phyloP scores from a whole-genome alignment of 1,140 invertebrate genomes.

The Drosophila subobscura region DNA sequence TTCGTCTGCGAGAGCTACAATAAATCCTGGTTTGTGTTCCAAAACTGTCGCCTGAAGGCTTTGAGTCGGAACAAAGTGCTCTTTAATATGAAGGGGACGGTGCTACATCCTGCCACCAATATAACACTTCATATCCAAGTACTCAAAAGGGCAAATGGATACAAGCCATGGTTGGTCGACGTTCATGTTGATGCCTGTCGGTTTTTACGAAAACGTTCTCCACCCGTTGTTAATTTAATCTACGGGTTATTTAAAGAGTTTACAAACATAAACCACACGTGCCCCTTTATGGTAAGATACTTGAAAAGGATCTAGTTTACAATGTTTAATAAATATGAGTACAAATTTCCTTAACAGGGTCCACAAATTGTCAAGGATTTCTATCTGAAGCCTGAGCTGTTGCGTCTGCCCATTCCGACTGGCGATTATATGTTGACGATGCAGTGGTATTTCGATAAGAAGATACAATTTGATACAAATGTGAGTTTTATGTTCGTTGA shows the following conservation, averaged over 20 bases:
- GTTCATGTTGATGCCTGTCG: conserved; percentile 11
- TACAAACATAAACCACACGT: conserved; percentile 38
- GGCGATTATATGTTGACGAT: conserved; percentile 25
- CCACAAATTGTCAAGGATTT: conserved; percentile 20
- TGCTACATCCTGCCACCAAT: conserved; percentile 12
- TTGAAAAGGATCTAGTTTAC: background rate
- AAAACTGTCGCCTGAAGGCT: conserved; percentile 22
- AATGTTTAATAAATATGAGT: background rate
- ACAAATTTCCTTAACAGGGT: conserved; percentile 10
- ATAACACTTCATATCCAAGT: background rate
- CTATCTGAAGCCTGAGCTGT: background rate
- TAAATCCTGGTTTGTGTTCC: conserved; percentile 24
- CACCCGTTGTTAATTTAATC: conserved; percentile 4
- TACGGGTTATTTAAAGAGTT: conserved; percentile 32
- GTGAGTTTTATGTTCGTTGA: conserved; percentile 13
- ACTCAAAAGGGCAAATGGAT: conserved; percentile 30
- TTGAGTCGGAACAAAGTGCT: conserved; percentile 15
- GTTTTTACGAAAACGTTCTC: background rate
- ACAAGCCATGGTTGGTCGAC: conserved; percentile 31
- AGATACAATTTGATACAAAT: conserved; percentile 21
- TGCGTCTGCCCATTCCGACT: conserved; percentile 16
- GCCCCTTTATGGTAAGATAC: conserved; percentile 29
- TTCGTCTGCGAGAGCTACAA: conserved; percentile 20
- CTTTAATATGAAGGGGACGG: conserved; percentile 9
- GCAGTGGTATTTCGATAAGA: conserved; percentile 15